Percentiles rank a stretch among this genome's conserved stretches.
Evolutionary conservation across 2,113 vertebrate species (phyloP).

Genomic region (Stegostoma tigrinum): DNA sequence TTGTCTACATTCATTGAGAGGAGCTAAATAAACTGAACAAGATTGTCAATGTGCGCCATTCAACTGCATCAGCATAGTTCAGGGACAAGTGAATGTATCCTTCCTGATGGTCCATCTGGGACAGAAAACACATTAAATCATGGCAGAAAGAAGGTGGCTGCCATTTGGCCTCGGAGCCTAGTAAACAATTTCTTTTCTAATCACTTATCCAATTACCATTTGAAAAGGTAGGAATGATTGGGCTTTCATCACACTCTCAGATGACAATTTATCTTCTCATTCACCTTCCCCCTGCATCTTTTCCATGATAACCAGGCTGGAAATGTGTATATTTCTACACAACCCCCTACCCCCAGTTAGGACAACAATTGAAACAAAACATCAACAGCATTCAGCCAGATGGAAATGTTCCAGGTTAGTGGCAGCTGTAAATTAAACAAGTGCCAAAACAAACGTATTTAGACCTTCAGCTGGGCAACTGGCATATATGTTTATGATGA

Average conservation of each 20-base stretch:
- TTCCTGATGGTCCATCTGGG: background rate
- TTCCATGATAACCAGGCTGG: background rate
- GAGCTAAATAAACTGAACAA: background rate
- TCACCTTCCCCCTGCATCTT: background rate
- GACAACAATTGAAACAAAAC: background rate
- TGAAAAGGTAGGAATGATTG: no score
- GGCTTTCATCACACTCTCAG: no score
- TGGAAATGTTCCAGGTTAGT: background rate
- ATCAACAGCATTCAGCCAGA: background rate
- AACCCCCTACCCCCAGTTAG: background rate
- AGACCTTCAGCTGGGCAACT: background rate
- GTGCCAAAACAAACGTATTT: slow-evolving; percentile 8
- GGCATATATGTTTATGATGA: background rate
- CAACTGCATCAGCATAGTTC: background rate
- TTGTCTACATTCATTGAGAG: background rate
- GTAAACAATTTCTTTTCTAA: background rate
- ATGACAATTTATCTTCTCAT: background rate
- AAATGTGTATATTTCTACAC: background rate
- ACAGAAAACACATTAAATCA: background rate
- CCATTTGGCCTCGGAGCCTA: background rate
- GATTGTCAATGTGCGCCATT: background rate
- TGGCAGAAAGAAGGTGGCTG: background rate
- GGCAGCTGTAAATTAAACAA: background rate
- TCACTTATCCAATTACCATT: background rate
- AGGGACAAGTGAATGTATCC: background rate